Evolutionary conservation across 2,113 vertebrate genomes (phyloP), one percentile per base, ranked within the genome.

Genomic region (Clarias magur): DNA sequence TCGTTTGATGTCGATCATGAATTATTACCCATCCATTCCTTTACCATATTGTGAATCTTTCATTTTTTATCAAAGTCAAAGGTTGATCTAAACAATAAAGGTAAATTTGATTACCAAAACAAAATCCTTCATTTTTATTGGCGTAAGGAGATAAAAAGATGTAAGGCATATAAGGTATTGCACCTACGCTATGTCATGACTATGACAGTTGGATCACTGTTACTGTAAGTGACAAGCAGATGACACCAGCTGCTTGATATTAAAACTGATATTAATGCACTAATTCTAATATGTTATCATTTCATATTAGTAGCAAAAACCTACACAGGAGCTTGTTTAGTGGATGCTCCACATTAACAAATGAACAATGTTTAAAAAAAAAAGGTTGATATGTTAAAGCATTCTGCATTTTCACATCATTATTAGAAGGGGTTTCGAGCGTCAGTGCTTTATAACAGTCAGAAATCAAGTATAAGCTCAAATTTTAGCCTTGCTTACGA

Each of bases 31-130:
- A 48, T 48, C 48, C 72, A 60, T 73, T 12, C 53, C 34, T 80
- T 48, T 16, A 68, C 68, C 30, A 27, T 30, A 38, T 13, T 27
- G 17, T 11, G 23, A 85, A 88, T 85, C 89, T 87, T 59, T 38
- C 30, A 79, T 38, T 48, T 42, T 72, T 25, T 38, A 56, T 73
- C 3, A 73, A 48, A 65, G 59, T 79, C 56, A 80, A 34, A 80
- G 16, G 21, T 34, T 11, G 9, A 34, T 19, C n/a, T 34, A 12
- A 80, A 80, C 30, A 57, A 80, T 59, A 56, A 5, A 34, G 17
- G 27, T 34, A 2, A 19, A 59, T 59, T 1, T 34, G 59, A 59
- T 59, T 30, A 59, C 7, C 53, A 78, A 19, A 57, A 4, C 3
- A 78, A 54, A 25, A n/a, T 15, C 23, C 4, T 42, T 42, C 19